Base-by-base conservation (phyloP, 2,113 vertebrate species). In the Chionis minor region DNA sequence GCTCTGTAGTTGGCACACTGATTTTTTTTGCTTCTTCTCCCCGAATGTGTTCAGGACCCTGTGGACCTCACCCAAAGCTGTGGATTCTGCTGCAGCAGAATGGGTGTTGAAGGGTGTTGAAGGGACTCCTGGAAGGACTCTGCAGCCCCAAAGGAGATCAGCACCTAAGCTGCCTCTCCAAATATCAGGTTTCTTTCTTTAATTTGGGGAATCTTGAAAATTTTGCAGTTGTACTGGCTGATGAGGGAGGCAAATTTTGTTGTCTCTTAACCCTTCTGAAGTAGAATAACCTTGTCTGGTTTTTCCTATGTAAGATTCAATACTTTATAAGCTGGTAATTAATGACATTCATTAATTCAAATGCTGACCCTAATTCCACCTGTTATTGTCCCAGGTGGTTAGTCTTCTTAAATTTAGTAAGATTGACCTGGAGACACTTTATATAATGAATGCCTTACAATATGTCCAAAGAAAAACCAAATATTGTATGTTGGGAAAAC, bases 41-140 rank as follows among this genome's bases (percentile, higher is more conserved):
- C 2, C 3, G 44, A 3, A 52, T 20, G 13, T 19, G 10, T 20
- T 23, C n/a, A 85, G 7, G 1, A 14, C 1, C 6, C 22, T 61
- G 3, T 26, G 13, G 5, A 28, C 8, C 8, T 63, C 18, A 56
- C 9, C 14, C 9, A 45, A 26, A 55, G 1, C 10, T 27, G 5
- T 26, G 26, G 22, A 52, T 77, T 72, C 28, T 86, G 7, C 19
- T 71, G 23, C 1, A 6, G 7, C 17, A 51, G 3, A 17, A 49
- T 38, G 38, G 38, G 38, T 38, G 38, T 38, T 38, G 38, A 38
- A 38, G 38, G 9, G 6, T n/a, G 4, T 11, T 72, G 22, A 59
- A 63, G 9, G 12, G 9, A 47, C 7, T 80, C 10, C 27, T 33
- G 6, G 30, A 71, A 58, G 15, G 33, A 35, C 6, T 2, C 20